A percentile compares a stretch with the other conserved stretches of the same genome.
Conservation (phyloP, 2,888 invertebrate species). For the Andrena praecox region DNA sequence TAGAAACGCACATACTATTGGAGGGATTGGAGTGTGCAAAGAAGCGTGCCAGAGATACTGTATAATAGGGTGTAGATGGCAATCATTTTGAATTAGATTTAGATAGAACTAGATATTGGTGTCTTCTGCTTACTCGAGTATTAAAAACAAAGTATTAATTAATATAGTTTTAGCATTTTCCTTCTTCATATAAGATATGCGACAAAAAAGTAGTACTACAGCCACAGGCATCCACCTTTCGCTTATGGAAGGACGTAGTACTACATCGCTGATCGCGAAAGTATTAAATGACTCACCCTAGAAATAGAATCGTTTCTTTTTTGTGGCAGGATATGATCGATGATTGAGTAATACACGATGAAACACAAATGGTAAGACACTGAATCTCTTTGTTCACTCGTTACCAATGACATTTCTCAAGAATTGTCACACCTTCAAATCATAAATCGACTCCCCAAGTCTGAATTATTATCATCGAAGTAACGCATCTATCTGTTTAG, state of each 20-base stretch:
- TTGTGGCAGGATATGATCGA: neutral
- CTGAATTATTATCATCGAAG: neutral
- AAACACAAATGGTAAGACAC: too few species aligned
- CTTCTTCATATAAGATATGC: neutral
- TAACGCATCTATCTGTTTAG: neutral
- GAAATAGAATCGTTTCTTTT: neutral
- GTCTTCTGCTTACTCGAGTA: too few species aligned
- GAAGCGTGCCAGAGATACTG: too few species aligned
- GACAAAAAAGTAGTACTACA: neutral
- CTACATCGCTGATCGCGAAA: neutral
- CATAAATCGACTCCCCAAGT: neutral
- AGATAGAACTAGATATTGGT: too few species aligned
- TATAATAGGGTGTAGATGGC: neutral
- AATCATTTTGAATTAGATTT: neutral
- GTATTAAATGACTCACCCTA: slow-evolving; percentile 1
- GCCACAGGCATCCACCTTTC: neutral
- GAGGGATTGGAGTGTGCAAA: too few species aligned
- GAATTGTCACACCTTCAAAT: neutral
- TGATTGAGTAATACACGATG: too few species aligned
- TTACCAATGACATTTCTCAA: neutral
- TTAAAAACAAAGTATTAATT: too few species aligned
- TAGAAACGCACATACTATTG: too few species aligned
- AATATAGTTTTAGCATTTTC: neutral
- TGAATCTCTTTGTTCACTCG: neutral
- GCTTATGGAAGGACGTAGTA: slow-evolving; percentile 4